Conservation (phyloP, 2,888 invertebrate species). For the Pollenia labialis region DNA sequence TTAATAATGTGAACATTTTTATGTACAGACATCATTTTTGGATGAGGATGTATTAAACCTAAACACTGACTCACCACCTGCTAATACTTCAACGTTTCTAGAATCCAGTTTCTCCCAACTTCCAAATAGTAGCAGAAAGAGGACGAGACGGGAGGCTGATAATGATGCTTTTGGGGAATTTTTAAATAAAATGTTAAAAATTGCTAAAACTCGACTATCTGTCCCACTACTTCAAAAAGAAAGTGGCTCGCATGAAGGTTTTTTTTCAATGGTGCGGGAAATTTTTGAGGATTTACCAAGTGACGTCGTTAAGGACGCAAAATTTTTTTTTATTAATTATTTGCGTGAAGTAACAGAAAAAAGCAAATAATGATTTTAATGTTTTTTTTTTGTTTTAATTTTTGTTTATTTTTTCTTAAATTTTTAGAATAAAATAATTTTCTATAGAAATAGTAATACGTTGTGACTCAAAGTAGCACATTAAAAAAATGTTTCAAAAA, state of each 20-base stretch:
- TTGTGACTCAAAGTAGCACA: too few species aligned
- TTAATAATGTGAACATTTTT: neutral
- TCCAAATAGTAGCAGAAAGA: neutral
- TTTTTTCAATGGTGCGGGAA: conserved; percentile 17
- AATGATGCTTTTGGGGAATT: neutral
- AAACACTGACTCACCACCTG: too few species aligned
- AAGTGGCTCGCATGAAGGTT: neutral
- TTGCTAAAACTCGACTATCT: neutral
- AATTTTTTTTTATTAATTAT: conserved; percentile 28
- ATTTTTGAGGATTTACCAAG: neutral
- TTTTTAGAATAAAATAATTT: too few species aligned
- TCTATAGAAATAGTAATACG: too few species aligned
- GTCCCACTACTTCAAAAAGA: neutral
- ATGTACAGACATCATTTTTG: conserved; percentile 6
- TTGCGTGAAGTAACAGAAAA: neutral
- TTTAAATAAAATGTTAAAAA: conserved; percentile 11
- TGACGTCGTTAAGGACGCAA: neutral
- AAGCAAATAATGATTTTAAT: neutral
- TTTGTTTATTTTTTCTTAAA: too few species aligned
- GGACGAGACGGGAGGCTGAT: neutral
- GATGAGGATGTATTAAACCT: neutral
- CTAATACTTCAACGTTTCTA: too few species aligned
- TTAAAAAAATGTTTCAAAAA: too few species aligned
- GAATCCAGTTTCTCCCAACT: too few species aligned
- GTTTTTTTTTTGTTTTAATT: too few species aligned